Evolutionary conservation across 1,140 invertebrate species (phyloP).

Genomic region (Drosophila nigrodunni): DNA sequence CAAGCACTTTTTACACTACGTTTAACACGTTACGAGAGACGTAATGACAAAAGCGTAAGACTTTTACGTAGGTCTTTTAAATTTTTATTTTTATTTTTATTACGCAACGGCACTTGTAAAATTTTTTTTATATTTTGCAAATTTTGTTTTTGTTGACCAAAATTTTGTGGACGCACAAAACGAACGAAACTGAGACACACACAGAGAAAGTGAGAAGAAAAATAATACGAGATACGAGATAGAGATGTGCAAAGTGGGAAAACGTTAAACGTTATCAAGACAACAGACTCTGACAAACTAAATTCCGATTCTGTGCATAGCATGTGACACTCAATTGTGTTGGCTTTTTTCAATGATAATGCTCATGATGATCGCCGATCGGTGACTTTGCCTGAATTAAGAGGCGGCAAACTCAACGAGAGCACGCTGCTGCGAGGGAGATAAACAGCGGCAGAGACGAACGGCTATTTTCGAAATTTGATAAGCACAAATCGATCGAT

Average conservation of each 20-base stretch:
- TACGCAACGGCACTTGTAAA: conserved; percentile 61
- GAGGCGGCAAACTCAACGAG: conserved; percentile 29
- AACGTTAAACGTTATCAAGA: conserved; percentile 84
- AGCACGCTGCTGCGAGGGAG: conserved; percentile 33
- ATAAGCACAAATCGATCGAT: conserved; percentile 60
- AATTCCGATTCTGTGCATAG: conserved; percentile 36
- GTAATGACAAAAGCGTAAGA: conserved; percentile 25
- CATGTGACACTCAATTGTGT: conserved; percentile 42
- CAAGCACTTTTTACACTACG: conserved; percentile 52
- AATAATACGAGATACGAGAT: conserved; percentile 40
- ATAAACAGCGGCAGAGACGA: conserved; percentile 34
- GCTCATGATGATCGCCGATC: conserved; percentile 40
- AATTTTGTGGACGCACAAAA: conserved; percentile 60
- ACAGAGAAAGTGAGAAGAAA: conserved; percentile 35
- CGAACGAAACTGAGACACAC: conserved; percentile 67
- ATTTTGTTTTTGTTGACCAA: conserved; percentile 32
- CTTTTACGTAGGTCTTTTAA: conserved; percentile 39
- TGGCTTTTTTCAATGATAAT: conserved; percentile 41
- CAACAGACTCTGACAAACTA: conserved; percentile 84
- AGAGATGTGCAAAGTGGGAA: conserved; percentile 54
- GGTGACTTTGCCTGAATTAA: conserved; percentile 25
- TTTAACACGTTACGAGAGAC: neutral
- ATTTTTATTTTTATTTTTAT: conserved; percentile 29
- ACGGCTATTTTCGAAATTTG: conserved; percentile 72
- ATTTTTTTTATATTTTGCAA: conserved; percentile 24